Evolutionary conservation across 2,113 vertebrate species (phyloP), one percentile per base, ranked within the genome.

Genomic region (Peromyscus californicus): DNA sequence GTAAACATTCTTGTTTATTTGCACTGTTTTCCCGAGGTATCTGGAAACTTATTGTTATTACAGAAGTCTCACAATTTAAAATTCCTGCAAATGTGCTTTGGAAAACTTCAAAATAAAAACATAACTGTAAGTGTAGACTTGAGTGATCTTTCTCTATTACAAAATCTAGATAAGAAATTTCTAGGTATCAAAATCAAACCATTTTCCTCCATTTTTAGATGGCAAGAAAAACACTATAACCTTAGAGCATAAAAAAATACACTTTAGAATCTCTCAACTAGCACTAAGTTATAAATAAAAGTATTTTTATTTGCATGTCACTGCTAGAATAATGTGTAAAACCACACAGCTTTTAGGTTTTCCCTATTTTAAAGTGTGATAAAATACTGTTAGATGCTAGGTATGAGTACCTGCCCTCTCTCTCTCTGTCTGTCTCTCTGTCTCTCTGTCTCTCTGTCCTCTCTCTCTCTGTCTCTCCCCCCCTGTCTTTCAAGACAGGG

Each of bases 1-100:
- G 83, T 97, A 98, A 97, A 98, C 93, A 96, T 80, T 97, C 86
- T 90, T 65, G 86, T 63, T 95, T 76, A 92, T 83, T 96, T 91
- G 8, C 72, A 33, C 80, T 92, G 79, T 89, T 93, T 93, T 97
- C 91, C 93, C 98, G 94, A 96, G 95, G 87, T 95, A 65, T 72
- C 84, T 76, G 45, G 36, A 95, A 93, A 95, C 83, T 91, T 48
- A 80, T 22, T 94, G 29, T 79, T 82, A 85, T 87, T 91, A 85
- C 19, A 94, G 84, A 88, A 96, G 75, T 70, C 83, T 95, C 11
- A 90, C 51, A 85, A 70, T 93, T 93, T 91, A 95, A 48, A 85
- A 93, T 31, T 72, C 70, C 59, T 93, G 84, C 42, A 98, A 94
- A 90, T 94, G 29, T 94, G 65, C 94, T 96, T 95, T 95, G 83